Evolutionary conservation across 2,113 vertebrate genomes (phyloP).

Genomic region (Trachemys scripta): DNA sequence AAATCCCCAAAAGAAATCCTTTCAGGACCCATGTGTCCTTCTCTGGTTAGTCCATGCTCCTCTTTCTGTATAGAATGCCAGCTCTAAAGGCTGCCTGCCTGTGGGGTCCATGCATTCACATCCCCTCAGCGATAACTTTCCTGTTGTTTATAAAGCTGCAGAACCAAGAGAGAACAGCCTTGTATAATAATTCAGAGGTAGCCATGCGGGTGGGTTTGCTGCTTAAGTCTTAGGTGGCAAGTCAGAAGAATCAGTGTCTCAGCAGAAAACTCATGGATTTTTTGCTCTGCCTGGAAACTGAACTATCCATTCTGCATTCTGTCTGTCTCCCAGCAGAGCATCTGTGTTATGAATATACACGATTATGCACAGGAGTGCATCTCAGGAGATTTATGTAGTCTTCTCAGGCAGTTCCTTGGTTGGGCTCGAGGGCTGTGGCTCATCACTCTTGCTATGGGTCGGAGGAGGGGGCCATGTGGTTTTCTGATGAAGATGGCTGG

Average conservation of each 20-base stretch:
- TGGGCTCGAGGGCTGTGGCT: background rate
- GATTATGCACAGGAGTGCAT: background rate
- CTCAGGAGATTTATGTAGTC: background rate
- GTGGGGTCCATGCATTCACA: conserved; percentile 55
- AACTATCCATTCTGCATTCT: background rate
- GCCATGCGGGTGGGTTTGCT: background rate
- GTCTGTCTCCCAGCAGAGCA: background rate
- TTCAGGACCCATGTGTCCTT: conserved; percentile 31
- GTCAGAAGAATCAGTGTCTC: background rate
- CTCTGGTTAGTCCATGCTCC: background rate
- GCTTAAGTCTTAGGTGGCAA: background rate
- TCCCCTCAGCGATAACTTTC: conserved; percentile 17
- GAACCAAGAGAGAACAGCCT: conserved; percentile 39
- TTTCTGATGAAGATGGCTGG: conserved; percentile 73
- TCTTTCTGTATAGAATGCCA: conserved; percentile 41
- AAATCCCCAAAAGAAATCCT: conserved; percentile 43
- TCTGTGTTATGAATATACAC: background rate
- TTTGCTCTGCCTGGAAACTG: conserved; percentile 16
- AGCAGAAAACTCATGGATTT: background rate
- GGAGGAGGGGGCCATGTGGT: conserved; percentile 66
- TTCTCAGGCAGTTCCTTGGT: conserved; percentile 14
- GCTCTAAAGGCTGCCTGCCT: conserved; percentile 66
- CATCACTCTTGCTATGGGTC: background rate
- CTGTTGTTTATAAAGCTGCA: conserved; percentile 55
- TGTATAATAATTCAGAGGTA: conserved; percentile 35